Evolutionary conservation across 1,140 invertebrate genomes (phyloP).

Genomic region (Heliconius nattereri): DNA sequence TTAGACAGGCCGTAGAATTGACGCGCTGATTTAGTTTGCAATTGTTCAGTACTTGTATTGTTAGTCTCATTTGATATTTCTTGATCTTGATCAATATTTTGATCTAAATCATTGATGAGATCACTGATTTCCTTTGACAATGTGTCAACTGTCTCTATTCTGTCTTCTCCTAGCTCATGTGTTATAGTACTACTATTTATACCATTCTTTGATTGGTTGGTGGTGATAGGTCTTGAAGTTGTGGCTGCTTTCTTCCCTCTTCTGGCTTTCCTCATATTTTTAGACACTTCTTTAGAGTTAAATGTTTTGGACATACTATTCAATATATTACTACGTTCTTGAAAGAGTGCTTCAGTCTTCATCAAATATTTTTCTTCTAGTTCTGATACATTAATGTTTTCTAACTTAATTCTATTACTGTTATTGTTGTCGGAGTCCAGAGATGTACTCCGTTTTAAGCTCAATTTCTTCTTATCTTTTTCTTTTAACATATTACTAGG

Average conservation of each 20-base stretch:
- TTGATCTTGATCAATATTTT: constrained; percentile 70
- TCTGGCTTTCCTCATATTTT: constrained; percentile 75
- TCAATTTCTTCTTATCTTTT: constrained; percentile 72
- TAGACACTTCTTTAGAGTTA: constrained; percentile 74
- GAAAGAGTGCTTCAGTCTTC: constrained; percentile 77
- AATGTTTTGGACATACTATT: constrained; percentile 78
- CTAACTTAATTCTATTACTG: constrained; percentile 79
- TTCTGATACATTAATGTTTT: constrained; percentile 71
- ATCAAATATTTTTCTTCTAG: constrained; percentile 71
- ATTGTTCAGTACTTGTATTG: constrained; percentile 52
- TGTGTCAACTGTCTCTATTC: constrained; percentile 68
- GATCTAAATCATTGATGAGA: constrained; percentile 71
- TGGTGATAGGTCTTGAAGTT: constrained; percentile 45
- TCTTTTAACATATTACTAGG: constrained; percentile 64
- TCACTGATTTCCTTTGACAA: constrained; percentile 74
- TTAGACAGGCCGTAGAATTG: constrained; percentile 68
- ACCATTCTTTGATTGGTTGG: constrained; percentile 49
- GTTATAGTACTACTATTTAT: constrained; percentile 54
- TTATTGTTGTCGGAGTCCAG: constrained; percentile 80
- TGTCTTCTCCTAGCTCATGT: constrained; percentile 58
- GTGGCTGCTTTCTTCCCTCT: constrained; percentile 65
- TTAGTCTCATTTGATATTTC: constrained; percentile 57
- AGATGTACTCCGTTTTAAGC: constrained; percentile 79
- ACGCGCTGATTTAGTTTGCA: constrained; percentile 62
- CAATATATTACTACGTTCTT: constrained; percentile 78